phyloP scores from a whole-genome alignment of 2,113 vertebrate genomes.

The Martes martes region DNA sequence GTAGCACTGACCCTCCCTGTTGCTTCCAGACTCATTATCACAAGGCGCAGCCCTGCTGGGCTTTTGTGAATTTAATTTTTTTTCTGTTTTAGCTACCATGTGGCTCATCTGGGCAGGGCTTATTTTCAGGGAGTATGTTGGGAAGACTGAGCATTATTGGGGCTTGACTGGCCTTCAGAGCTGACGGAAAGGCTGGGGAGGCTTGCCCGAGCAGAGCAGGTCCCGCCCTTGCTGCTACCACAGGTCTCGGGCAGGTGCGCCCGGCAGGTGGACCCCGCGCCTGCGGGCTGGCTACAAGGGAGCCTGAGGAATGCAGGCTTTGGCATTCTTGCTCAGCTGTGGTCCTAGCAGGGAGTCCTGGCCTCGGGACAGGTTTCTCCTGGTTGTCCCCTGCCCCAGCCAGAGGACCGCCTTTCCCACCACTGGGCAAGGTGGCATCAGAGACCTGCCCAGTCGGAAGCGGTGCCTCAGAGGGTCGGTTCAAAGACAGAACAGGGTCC shows the following conservation, averaged over 20 bases:
- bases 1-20: too few species aligned
- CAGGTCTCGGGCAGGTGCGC: background rate
- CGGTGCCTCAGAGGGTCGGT: fast-evolving
- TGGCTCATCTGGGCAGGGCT: background rate
- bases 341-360: background rate
- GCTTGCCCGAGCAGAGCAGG: background rate
- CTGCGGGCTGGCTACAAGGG: background rate
- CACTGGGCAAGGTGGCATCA: background rate
- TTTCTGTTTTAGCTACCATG: background rate
- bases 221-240: background rate
- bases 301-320: background rate
- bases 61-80: background rate
- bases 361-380: background rate
- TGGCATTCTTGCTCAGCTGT: background rate
- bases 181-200: background rate
- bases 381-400: background rate
- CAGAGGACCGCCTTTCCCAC: background rate
- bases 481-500: background rate
- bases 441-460: background rate
- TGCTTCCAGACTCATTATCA: background rate
- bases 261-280: background rate
- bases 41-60: too few species aligned
- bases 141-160: too few species aligned
- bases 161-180: background rate
- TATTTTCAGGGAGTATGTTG: background rate